Conservation (phyloP, 2,888 invertebrate species). For the Gerosis bhagava region DNA sequence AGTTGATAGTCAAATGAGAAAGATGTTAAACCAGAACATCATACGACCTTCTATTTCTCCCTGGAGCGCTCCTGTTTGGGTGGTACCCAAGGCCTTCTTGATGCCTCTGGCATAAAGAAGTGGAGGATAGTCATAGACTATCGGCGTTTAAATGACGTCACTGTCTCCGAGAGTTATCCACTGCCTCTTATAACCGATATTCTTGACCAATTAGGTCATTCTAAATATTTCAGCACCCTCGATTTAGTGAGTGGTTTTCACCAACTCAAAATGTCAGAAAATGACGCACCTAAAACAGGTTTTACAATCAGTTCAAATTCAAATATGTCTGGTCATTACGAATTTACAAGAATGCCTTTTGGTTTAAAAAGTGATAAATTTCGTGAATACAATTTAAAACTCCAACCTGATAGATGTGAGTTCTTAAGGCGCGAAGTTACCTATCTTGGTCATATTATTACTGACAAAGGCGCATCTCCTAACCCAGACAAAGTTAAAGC, state of each 20-base stretch:
- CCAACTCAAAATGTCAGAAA: constrained; percentile 19
- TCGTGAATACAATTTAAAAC: neutral
- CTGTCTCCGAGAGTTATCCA: constrained; percentile 35
- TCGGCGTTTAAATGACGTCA: constrained; percentile 35
- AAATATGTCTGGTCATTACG: constrained; percentile 31
- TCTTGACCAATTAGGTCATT: constrained; percentile 35
- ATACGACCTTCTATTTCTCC: constrained; percentile 35
- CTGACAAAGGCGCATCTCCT: constrained; percentile 38
- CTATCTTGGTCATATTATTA: constrained; percentile 39
- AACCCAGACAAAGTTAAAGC: constrained; percentile 31
- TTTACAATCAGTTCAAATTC: constrained; percentile 25
- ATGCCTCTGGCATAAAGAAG: constrained; percentile 32
- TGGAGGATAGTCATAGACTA: constrained; percentile 35
- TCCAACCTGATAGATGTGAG: constrained; percentile 35
- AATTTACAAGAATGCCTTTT: constrained; percentile 31
- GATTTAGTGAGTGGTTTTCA: constrained; percentile 5
- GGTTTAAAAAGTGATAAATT: constrained; percentile 10
- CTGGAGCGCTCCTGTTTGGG: constrained; percentile 35
- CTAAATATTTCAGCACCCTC: constrained; percentile 25
- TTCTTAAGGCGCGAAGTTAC: constrained; percentile 33
- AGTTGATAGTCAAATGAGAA: constrained; percentile 26
- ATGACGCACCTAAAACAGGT: constrained; percentile 29
- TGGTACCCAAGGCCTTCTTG: constrained; percentile 37
- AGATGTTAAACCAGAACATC: constrained; percentile 35
- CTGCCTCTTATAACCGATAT: constrained; percentile 37